A percentile compares a stretch with the other conserved stretches of the same genome.
phyloP scores from a whole-genome alignment of 1,140 invertebrate species.

The Sarcophaga bullata region DNA sequence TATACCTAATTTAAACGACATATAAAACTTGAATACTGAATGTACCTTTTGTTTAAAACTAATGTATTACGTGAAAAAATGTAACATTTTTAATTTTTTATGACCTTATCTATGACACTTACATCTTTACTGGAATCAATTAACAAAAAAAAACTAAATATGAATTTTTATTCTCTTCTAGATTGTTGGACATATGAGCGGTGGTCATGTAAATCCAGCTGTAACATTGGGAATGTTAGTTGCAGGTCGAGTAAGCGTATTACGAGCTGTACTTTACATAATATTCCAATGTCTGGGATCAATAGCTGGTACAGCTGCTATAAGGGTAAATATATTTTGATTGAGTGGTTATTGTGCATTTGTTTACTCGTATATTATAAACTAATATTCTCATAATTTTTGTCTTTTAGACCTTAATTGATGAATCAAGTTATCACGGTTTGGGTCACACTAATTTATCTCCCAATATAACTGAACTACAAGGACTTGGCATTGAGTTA shows the following conservation, averaged over 20 bases:
- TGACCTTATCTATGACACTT: too few relatives aligned
- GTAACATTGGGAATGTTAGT: slow-evolving; percentile 84
- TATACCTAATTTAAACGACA: too few relatives aligned
- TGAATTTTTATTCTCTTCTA: slow-evolving; percentile 53
- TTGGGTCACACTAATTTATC: slow-evolving; percentile 74
- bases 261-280: slow-evolving; percentile 82
- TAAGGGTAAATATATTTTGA: slow-evolving; percentile 63
- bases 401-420: slow-evolving; percentile 72
- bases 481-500: slow-evolving; percentile 90
- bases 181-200: slow-evolving; percentile 87
- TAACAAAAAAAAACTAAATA: too few relatives aligned
- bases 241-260: slow-evolving; percentile 80
- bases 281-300: slow-evolving; percentile 86
- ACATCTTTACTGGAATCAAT: too few relatives aligned
- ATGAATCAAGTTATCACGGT: slow-evolving; percentile 68
- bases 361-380: not conserved
- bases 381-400: not conserved
- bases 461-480: slow-evolving; percentile 71
- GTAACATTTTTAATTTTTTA: too few relatives aligned
- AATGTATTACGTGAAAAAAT: too few relatives aligned
- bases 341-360: not conserved
- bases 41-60: too few relatives aligned
- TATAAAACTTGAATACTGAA: too few relatives aligned
- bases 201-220: slow-evolving; percentile 92
- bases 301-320: slow-evolving; percentile 81